Conservation (phyloP, 2,797 vertebrate genomes). For the Dicrostonyx torquatus region DNA sequence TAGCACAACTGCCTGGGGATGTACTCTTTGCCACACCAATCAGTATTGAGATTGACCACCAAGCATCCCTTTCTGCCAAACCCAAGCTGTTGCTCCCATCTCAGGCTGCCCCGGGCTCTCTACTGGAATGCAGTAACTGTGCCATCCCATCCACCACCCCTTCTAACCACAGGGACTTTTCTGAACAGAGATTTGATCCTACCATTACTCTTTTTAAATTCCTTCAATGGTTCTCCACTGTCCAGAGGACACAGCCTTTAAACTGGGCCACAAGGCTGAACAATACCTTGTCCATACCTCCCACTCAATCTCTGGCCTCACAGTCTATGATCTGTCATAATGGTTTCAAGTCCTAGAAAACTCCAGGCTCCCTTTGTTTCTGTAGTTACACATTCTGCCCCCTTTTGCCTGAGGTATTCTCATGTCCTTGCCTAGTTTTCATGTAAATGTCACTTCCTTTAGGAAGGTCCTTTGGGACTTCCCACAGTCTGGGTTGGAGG, state of each 20-base stretch:
- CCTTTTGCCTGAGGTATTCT: neutral
- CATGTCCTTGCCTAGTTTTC: neutral
- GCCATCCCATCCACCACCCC: neutral
- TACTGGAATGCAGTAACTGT: neutral
- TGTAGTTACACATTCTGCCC: neutral
- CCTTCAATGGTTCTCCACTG: neutral
- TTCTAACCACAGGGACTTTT: neutral
- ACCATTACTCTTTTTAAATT: neutral
- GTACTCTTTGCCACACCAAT: neutral
- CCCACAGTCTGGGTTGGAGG: neutral
- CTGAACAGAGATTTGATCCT: neutral
- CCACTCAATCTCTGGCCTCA: neutral
- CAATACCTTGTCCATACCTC: neutral
- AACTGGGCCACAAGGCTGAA: neutral
- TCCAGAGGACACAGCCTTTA: neutral
- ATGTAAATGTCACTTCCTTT: neutral
- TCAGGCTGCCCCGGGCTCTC: neutral
- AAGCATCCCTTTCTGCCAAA: slow-evolving; percentile 9
- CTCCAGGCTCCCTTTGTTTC: neutral
- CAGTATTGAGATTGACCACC: neutral
- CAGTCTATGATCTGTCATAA: neutral
- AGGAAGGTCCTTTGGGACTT: neutral
- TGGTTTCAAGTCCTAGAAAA: neutral
- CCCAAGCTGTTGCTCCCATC: neutral
- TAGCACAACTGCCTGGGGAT: neutral